Conservation (phyloP, 2,888 invertebrate species). For the Papilio demoleus region DNA sequence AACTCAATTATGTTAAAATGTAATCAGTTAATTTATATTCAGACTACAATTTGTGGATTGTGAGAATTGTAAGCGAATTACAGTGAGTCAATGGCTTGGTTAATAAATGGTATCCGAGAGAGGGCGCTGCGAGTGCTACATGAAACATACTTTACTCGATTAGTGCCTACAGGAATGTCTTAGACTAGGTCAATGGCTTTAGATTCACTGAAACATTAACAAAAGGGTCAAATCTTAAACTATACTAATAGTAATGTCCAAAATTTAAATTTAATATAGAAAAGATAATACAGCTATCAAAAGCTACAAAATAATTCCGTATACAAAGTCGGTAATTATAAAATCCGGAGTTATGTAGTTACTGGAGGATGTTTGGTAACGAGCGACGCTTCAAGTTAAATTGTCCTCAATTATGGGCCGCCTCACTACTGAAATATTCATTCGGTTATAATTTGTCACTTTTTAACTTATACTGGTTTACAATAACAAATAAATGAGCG, state of each 20-base stretch:
- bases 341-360: slow-evolving; percentile 6
- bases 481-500: neutral
- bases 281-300: neutral
- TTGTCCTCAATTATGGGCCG: neutral
- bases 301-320: neutral
- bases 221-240: neutral
- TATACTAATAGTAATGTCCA: neutral
- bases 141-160: neutral
- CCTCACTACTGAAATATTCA: neutral
- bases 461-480: neutral
- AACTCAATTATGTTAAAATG: slow-evolving; percentile 4
- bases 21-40: slow-evolving; percentile 15
- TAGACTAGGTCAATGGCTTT: neutral
- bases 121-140: neutral
- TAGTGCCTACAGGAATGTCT: neutral
- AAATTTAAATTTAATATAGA: neutral
- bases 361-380: slow-evolving; percentile 11
- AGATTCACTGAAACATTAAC: neutral
- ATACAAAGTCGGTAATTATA: neutral
- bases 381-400: slow-evolving; percentile 7
- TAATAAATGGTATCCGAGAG: slow-evolving; percentile 2
- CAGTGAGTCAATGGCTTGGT: neutral
- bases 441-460: neutral
- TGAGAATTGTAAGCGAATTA: slow-evolving; percentile 14
- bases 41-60: neutral